Conservation (phyloP, 1,140 invertebrate genomes). For the Ditylenchus dipsaci region DNA sequence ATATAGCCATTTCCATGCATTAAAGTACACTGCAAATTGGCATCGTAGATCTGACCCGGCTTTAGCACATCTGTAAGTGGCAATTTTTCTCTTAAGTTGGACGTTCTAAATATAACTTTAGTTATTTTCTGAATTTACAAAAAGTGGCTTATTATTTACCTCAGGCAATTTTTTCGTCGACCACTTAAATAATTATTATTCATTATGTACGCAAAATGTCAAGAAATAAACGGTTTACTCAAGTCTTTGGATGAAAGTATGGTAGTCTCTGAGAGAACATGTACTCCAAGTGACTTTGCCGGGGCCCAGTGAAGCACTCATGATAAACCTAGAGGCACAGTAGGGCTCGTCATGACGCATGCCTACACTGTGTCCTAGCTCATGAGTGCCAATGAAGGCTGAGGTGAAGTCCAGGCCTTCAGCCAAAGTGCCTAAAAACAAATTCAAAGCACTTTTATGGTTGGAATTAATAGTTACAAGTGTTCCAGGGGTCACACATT, state of each 20-base stretch:
- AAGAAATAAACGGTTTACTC: slow-evolving; percentile 43
- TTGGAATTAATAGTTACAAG: no score
- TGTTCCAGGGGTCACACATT: slow-evolving; percentile 58
- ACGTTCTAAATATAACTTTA: slow-evolving; percentile 6
- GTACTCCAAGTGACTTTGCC: slow-evolving; percentile 61
- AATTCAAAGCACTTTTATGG: background rate
- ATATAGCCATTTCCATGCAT: slow-evolving; percentile 56
- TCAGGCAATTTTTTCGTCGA: slow-evolving; percentile 52
- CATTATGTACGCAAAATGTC: background rate
- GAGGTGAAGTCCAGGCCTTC: slow-evolving; percentile 57
- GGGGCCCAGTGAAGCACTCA: slow-evolving; percentile 60
- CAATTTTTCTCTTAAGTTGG: slow-evolving; percentile 49
- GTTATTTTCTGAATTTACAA: background rate
- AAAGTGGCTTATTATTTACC: background rate
- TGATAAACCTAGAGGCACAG: slow-evolving; percentile 54
- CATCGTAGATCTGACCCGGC: slow-evolving; percentile 57
- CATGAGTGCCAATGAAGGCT: slow-evolving; percentile 57
- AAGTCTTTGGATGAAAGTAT: slow-evolving; percentile 53
- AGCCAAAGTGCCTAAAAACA: slow-evolving; percentile 47
- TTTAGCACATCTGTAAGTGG: slow-evolving; percentile 38
- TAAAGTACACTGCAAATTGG: slow-evolving; percentile 49
- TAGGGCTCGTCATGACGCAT: slow-evolving; percentile 59
- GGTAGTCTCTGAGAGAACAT: slow-evolving; percentile 58
- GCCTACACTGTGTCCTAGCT: slow-evolving; percentile 56
- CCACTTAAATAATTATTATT: slow-evolving; percentile 32